Conservation (phyloP, 2,797 vertebrate species). For the Silurus lanzhouensis region DNA sequence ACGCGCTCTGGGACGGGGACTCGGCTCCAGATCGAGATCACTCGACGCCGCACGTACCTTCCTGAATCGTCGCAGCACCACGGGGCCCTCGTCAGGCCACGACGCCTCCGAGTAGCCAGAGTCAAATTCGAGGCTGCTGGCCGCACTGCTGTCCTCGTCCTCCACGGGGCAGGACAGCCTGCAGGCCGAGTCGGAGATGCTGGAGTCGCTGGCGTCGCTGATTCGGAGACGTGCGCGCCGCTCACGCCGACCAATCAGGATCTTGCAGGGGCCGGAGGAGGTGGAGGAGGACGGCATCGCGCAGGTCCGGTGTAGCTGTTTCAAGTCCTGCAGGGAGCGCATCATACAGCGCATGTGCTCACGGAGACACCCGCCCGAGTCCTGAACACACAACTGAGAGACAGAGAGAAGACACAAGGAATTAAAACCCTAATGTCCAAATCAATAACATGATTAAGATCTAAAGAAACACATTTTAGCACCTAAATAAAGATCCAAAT, state of each 20-base stretch:
- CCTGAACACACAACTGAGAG: constrained; percentile 81
- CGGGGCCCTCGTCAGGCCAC: constrained; percentile 86
- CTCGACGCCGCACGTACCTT: constrained; percentile 78
- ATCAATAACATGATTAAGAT: not conserved
- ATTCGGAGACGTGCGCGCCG: constrained; percentile 66
- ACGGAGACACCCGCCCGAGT: constrained; percentile 72
- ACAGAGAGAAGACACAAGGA: not conserved
- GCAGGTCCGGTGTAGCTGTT: constrained; percentile 68
- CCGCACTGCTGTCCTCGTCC: constrained; percentile 67
- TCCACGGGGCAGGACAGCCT: constrained; percentile 79
- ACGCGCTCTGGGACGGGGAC: constrained; percentile 62
- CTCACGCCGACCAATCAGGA: constrained; percentile 69
- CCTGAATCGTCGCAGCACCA: constrained; percentile 75
- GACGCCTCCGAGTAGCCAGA: constrained; percentile 94
- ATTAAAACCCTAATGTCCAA: not conserved
- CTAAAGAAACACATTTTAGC: not conserved
- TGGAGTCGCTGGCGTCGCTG: constrained; percentile 81
- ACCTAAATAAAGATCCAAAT: not conserved
- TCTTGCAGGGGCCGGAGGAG: constrained; percentile 62
- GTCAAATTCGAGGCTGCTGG: constrained; percentile 85
- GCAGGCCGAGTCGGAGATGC: constrained; percentile 85
- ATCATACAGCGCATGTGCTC: constrained; percentile 81
- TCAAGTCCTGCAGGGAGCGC: constrained; percentile 78
- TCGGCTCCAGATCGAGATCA: constrained; percentile 42
- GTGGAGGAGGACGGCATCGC: constrained; percentile 46